Evolutionary conservation across 1,140 invertebrate genomes (phyloP), one percentile per base, ranked within the genome.

Genomic region (Lordiphosa mommai): DNA sequence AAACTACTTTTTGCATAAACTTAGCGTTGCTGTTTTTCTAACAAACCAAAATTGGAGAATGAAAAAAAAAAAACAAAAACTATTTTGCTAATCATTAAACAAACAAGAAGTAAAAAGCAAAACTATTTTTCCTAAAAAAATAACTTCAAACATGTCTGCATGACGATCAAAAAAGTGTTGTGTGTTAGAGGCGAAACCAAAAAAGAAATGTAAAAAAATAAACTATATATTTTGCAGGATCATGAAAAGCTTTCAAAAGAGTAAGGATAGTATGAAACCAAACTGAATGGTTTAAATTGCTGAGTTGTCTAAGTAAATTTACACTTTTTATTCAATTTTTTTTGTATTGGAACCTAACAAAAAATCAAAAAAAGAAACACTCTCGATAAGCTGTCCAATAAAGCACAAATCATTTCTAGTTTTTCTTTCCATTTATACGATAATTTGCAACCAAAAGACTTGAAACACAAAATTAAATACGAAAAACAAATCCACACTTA

Each of bases 361-460:
- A 12, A 41, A 27, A 40, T 4, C 16, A 40, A 17, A 10, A 6
- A 10, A 43, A 43, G 7, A 16, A 7, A 6, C 9, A 20, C 23
- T 17, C 37, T 29, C 3, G 8, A 56, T 38, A 48, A 70, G 70
- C 70, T 69, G 70, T 74, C 70, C 47, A 76, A 43, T 30, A 76
- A 65, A 65, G 72, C 72, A 76, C 72, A 76, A 74, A 70, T 61
- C 32, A 33, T 37, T 47, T 59, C 32, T 67, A 49, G 44, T 32
- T 58, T 48, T 16, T 29, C 41, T 46, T 40, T 4, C 37, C 29
- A 27, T 40, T 48, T 76, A 72, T 60, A 72, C 67, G 72, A 77
- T 77, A 72, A 70, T 72, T 79, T 79, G 74, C 46, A 79, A 79
- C 69, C 72, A 79, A 79, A 79, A 79, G 74, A 79, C 73, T 79